phyloP scores from a whole-genome alignment of 2,113 vertebrate species.

The Eulemur rufifrons region DNA sequence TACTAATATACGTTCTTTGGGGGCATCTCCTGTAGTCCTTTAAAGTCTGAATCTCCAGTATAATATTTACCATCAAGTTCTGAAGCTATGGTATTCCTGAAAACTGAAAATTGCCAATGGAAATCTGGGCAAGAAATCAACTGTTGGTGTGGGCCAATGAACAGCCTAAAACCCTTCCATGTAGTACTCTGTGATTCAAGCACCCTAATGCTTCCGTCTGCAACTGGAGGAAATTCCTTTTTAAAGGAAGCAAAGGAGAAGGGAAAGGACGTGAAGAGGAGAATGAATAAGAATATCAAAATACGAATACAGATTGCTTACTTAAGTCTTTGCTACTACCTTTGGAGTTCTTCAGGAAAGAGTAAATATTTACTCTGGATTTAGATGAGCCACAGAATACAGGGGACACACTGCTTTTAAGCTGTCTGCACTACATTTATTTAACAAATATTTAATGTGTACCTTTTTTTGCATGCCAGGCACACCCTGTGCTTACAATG shows the following conservation, averaged over 20 bases:
- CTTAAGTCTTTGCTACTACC: neutral
- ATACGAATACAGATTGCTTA: neutral
- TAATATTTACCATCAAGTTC: neutral
- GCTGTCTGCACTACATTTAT: neutral
- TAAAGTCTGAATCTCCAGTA: neutral
- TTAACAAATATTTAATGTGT: neutral
- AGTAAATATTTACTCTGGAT: conserved; percentile 4
- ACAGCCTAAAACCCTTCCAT: neutral
- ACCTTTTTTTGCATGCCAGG: neutral
- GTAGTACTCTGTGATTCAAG: neutral
- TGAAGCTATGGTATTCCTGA: neutral
- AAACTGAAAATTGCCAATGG: conserved; percentile 28
- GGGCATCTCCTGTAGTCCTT: neutral
- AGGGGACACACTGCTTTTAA: neutral
- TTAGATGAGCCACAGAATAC: neutral
- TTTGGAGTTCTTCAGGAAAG: conserved; percentile 19
- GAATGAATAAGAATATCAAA: neutral
- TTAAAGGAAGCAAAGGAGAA: neutral
- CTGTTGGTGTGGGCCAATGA: neutral
- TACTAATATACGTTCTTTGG: neutral
- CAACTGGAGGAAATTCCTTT: neutral
- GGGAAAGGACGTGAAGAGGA: neutral
- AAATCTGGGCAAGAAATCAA: neutral
- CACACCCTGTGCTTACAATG: neutral
- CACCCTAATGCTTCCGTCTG: neutral